phyloP scores from a whole-genome alignment of 2,797 vertebrate genomes.

The Catamblyrhynchus diadema region DNA sequence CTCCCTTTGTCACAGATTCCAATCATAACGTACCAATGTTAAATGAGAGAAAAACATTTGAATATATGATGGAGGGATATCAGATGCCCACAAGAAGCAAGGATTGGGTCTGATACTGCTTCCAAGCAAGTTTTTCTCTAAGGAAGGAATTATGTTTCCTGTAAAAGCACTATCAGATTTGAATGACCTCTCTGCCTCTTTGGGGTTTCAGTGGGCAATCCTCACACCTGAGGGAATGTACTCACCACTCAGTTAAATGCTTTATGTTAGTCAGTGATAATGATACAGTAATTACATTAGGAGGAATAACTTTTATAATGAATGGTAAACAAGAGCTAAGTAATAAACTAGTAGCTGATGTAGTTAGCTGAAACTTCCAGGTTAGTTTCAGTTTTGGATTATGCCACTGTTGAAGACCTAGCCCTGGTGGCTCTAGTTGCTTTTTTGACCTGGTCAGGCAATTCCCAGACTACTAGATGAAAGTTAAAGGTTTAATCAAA shows the following conservation, averaged over 20 bases:
- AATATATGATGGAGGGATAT: neutral
- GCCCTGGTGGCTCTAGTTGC: neutral
- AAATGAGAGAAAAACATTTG: neutral
- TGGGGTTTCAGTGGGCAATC: neutral
- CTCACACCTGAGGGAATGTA: neutral
- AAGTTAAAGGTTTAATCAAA: neutral
- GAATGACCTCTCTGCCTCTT: neutral
- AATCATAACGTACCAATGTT: neutral
- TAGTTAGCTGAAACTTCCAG: neutral
- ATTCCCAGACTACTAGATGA: neutral
- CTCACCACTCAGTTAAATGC: neutral
- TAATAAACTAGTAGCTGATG: neutral
- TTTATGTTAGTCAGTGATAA: neutral
- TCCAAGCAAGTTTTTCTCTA: neutral
- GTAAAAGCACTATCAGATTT: neutral
- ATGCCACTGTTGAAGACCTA: neutral
- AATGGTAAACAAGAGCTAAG: neutral
- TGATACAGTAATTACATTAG: neutral
- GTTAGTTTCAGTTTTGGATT: neutral
- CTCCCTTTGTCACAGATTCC: neutral
- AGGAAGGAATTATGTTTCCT: neutral
- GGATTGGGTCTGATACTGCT: neutral
- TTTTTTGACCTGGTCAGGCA: neutral
- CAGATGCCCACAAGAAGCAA: neutral
- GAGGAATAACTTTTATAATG: neutral